Conservation (phyloP, 2,888 invertebrate genomes). For the Teleiodes luculella region DNA sequence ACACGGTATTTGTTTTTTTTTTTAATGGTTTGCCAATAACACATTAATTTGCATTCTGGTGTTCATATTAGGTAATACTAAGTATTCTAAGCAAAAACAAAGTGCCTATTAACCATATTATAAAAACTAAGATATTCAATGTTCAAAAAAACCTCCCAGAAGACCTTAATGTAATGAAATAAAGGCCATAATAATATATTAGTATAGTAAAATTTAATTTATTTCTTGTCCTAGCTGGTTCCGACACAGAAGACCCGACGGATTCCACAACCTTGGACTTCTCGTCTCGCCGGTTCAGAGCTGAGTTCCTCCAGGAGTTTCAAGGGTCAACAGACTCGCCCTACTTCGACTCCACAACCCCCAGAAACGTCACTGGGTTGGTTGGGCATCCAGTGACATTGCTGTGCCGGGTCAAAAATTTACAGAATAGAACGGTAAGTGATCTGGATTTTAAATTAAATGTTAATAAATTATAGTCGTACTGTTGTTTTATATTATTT, state of each 20-base stretch:
- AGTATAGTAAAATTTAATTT: neutral
- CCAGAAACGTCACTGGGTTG: conserved; percentile 89
- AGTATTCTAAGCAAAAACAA: no score
- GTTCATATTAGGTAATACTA: no score
- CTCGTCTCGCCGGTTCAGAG: conserved; percentile 63
- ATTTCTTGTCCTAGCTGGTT: conserved; percentile 61
- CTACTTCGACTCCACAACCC: conserved; percentile 87
- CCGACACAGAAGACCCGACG: conserved; percentile 77
- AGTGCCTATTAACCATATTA: no score
- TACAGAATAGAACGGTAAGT: conserved; percentile 92
- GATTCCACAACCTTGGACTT: conserved; percentile 73
- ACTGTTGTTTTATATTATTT: neutral
- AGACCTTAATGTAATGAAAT: no score
- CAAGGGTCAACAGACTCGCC: conserved; percentile 78
- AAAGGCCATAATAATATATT: no score
- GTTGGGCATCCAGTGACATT: conserved; percentile 91
- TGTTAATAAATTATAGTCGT: no score
- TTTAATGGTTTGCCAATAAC: no score
- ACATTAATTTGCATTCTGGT: no score
- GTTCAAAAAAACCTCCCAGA: no score
- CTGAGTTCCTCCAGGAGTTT: conserved; percentile 70
- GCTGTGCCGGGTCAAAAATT: conserved; percentile 90
- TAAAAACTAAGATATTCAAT: no score
- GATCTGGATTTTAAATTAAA: no score
- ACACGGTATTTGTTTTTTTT: no score